Evolutionary conservation across 2,888 invertebrate species (phyloP), one percentile per base, ranked within the genome.

Genomic region (Eristalinus sepulchralis): DNA sequence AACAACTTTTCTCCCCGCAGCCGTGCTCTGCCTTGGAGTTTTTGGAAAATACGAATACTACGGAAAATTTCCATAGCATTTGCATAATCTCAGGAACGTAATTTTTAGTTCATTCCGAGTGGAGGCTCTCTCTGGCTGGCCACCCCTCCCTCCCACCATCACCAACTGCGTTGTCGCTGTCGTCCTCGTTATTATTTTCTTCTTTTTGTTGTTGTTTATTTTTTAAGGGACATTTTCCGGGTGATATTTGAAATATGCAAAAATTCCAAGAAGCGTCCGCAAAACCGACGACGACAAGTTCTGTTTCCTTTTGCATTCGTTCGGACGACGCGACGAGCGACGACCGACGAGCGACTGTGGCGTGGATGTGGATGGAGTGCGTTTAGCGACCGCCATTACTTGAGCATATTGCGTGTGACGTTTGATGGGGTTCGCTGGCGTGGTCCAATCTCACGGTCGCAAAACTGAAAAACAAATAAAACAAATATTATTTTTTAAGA

Each of bases 211-310:
- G n/a, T 24, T 57, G 24, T 75, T 78, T 86, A 79, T 86, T 86
- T 83, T 73, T 63, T 11, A 27, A 27, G 75, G 75, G 83, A 83
- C 78, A 86, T 83, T 82, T 86, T 86, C 83, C 83, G 82, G 83
- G 83, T 86, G 86, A 79, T 86, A 75, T 86, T 86, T 86, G 86
- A 86, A 86, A 86, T 86, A 86, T 86, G 86, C 86, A 83, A 86
- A 39, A 86, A 86, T 27, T n/a, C 34, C 67, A 13, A 22, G 39
- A 27, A 39, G 24, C 71, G 20, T 66, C 72, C 33, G 72, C 84
- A 39, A 17, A 47, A 6, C n/a, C 17, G 83, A 80, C 55, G 83
- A 75, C 66, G 80, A 76, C 70, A 80, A 66, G 67, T 72, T 76
- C 76, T 76, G 73, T 39, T 76, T 64, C 47, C 33, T 24, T 60